Percentiles rank a stretch among this genome's conserved stretches.
Conservation (phyloP, 1,140 invertebrate genomes). For the Portunus trituberculatus region DNA sequence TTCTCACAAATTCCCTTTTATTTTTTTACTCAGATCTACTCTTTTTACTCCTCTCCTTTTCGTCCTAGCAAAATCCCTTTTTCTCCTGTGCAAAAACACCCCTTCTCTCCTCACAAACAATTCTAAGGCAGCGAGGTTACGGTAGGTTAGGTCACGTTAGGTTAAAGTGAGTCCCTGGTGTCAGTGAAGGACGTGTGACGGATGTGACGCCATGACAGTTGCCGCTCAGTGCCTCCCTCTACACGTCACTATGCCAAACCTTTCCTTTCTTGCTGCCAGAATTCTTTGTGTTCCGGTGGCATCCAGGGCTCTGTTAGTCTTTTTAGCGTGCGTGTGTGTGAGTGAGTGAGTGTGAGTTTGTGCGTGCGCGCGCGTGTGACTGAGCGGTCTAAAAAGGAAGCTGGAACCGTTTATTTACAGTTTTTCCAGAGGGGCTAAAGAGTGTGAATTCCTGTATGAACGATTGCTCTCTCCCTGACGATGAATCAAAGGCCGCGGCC, state of each 20-base stretch:
- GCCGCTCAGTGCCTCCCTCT: neutral
- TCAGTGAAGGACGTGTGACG: neutral
- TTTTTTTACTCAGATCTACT: neutral
- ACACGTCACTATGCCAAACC: neutral
- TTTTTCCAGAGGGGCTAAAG: conserved; percentile 44
- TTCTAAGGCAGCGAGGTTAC: too few relatives aligned
- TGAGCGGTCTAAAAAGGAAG: conserved; percentile 31
- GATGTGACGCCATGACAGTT: neutral
- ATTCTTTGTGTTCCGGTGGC: neutral
- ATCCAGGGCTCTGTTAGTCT: neutral
- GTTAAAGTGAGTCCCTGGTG: neutral
- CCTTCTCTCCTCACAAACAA: too few relatives aligned
- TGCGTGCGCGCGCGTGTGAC: conserved; percentile 9
- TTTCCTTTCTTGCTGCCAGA: neutral
- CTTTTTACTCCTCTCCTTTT: neutral
- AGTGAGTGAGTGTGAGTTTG: conserved; percentile 47
- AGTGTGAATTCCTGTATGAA: conserved; percentile 63
- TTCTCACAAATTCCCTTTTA: neutral
- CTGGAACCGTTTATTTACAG: conserved; percentile 32
- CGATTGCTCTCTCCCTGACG: conserved; percentile 45
- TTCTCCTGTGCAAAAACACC: too few relatives aligned
- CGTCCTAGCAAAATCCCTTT: too few relatives aligned
- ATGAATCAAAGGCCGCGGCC: conserved; percentile 53
- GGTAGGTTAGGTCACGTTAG: too few relatives aligned
- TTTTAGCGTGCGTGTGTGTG: conserved; percentile 10